These are phyloP conservation scores for Gonatopus flavifemur DNA, from an alignment of 1,140 invertebrate species.

Conservation along the genomic window DNA sequence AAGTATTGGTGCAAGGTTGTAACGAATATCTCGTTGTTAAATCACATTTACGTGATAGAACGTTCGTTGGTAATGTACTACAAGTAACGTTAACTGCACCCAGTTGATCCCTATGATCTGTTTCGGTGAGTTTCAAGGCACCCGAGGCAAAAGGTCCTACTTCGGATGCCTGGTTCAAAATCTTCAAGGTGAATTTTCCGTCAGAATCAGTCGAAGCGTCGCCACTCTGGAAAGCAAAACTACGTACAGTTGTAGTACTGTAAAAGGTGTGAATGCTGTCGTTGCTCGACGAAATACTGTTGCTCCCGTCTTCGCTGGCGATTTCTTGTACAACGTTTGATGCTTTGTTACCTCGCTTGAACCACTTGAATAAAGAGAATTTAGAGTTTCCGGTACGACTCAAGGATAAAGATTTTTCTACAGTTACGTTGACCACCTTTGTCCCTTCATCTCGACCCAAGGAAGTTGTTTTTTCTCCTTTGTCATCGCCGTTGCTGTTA, in stretches of 20 bases:
- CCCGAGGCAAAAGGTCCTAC: constrained; percentile 63
- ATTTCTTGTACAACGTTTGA: neutral
- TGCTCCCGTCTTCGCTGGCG: neutral
- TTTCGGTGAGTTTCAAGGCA: constrained; percentile 45
- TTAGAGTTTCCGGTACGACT: constrained; percentile 16
- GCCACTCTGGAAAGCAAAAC: constrained; percentile 67
- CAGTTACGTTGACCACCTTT: no score
- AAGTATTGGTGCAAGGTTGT: constrained; percentile 53
- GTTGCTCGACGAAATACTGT: constrained; percentile 50
- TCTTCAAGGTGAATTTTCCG: constrained; percentile 19
- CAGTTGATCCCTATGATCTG: constrained; percentile 26
- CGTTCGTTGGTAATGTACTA: constrained; percentile 38
- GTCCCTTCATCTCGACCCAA: constrained; percentile 19
- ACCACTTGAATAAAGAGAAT: constrained; percentile 52
- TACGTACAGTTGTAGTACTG: constrained; percentile 70
- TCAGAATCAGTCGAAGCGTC: constrained; percentile 29
- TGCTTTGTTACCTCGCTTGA: constrained; percentile 30
- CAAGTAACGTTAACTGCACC: constrained; percentile 19
- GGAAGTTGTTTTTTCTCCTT: constrained; percentile 15
- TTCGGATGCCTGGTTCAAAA: constrained; percentile 49
- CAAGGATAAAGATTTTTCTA: no score
- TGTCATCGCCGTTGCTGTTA: constrained; percentile 10
- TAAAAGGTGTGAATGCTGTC: constrained; percentile 63
- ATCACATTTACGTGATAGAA: constrained; percentile 25
- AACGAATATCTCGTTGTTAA: constrained; percentile 45